Evolutionary conservation across 2,888 invertebrate species (phyloP).

Genomic region (Thumatha senex): DNA sequence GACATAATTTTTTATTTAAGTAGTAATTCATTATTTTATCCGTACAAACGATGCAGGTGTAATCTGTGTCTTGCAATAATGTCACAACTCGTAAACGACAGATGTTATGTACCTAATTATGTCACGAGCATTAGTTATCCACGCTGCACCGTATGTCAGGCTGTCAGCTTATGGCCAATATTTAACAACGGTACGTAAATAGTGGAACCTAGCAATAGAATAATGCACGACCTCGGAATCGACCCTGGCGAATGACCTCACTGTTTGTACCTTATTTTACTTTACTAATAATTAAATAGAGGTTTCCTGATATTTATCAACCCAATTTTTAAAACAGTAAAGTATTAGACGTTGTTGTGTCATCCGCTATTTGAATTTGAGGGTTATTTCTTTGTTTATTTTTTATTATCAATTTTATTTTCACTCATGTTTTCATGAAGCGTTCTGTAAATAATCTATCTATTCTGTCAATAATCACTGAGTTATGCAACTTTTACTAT

Average conservation of each 20-base stretch:
- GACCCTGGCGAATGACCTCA: neutral
- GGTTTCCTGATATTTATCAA: neutral
- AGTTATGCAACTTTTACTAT: too few relatives aligned
- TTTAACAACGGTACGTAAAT: neutral
- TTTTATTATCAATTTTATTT: too few relatives aligned
- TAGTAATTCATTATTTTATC: too few relatives aligned
- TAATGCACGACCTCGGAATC: neutral
- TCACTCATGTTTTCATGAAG: too few relatives aligned
- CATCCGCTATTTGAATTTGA: too few relatives aligned
- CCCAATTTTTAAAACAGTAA: neutral
- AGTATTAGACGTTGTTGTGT: too few relatives aligned
- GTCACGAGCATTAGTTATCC: neutral
- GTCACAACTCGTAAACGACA: neutral
- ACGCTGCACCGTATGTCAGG: neutral
- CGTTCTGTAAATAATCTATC: too few relatives aligned
- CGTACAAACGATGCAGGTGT: too few relatives aligned
- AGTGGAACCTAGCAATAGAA: neutral
- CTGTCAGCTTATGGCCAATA: neutral
- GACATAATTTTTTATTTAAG: too few relatives aligned
- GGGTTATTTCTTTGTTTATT: too few relatives aligned
- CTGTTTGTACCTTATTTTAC: neutral
- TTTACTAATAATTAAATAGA: neutral
- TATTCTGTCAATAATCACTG: too few relatives aligned
- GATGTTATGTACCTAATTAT: neutral
- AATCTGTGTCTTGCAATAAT: neutral